Conservation (phyloP, 2,113 vertebrate species). For the Conger conger region DNA sequence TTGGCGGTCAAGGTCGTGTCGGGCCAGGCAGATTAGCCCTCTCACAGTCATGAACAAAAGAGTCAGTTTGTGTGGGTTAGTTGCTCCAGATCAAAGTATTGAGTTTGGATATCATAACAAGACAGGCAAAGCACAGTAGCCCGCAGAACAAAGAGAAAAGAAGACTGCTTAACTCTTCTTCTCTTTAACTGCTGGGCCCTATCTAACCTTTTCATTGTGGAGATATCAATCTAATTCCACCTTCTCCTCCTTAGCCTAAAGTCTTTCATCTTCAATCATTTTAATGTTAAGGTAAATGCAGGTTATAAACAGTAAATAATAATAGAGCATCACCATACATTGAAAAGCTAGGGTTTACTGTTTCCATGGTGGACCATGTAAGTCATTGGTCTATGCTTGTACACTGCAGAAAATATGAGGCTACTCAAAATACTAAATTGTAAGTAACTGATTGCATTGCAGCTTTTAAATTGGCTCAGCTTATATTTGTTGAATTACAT, state of each 20-base stretch:
- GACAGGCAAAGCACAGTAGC: constrained; percentile 65
- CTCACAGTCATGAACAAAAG: constrained; percentile 58
- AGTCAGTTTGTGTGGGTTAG: constrained; percentile 56
- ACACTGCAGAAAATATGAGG: not conserved
- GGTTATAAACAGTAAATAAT: not conserved
- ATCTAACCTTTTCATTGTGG: not conserved
- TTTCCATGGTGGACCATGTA: not conserved
- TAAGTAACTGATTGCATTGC: too few relatives aligned
- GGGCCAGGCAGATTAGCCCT: constrained; percentile 73
- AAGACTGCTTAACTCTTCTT: constrained; percentile 44
- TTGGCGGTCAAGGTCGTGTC: constrained; percentile 72
- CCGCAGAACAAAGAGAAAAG: constrained; percentile 63
- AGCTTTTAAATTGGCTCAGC: too few relatives aligned
- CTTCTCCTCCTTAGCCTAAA: not conserved
- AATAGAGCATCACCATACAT: not conserved
- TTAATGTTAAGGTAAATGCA: not conserved
- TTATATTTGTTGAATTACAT: too few relatives aligned
- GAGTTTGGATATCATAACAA: constrained; percentile 60
- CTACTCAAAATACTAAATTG: too few relatives aligned
- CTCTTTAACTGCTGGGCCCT: constrained; percentile 6
- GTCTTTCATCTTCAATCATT: not conserved
- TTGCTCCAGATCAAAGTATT: constrained; percentile 71
- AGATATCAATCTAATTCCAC: not conserved
- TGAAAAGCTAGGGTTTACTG: not conserved
- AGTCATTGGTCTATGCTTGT: not conserved